Conservation (phyloP, 2,888 invertebrate genomes). For the Augochlorella aurata region DNA sequence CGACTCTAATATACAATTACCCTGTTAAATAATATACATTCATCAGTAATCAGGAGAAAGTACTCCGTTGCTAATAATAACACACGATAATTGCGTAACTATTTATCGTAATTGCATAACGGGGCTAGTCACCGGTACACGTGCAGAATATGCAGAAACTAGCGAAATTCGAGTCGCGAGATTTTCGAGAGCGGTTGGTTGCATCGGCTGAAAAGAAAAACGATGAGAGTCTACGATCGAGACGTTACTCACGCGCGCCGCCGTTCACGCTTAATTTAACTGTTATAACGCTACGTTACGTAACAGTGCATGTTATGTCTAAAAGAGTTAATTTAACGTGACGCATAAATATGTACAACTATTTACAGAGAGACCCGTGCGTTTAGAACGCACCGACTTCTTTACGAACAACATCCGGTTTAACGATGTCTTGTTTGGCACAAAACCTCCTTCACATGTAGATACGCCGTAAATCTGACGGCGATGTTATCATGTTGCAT, state of each 20-base stretch:
- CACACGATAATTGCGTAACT: background rate
- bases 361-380: slow-evolving; percentile 71
- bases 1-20: background rate
- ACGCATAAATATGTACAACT: slow-evolving; percentile 78
- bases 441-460: slow-evolving; percentile 87
- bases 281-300: slow-evolving; percentile 72
- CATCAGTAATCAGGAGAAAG: background rate
- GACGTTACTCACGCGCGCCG: slow-evolving; percentile 40
- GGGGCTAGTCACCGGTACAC: background rate
- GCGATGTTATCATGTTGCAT: slow-evolving; percentile 95
- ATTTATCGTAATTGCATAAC: slow-evolving; percentile 17
- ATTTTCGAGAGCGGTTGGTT: background rate
- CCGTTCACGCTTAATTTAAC: slow-evolving; percentile 75
- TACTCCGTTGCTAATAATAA: background rate
- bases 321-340: slow-evolving; percentile 75
- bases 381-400: slow-evolving; percentile 24
- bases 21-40: slow-evolving; percentile 3
- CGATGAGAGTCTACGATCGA: slow-evolving; percentile 25
- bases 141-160: slow-evolving; percentile 13
- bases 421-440: slow-evolving; percentile 36
- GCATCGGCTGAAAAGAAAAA: background rate
- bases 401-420: slow-evolving; percentile 1
- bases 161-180: background rate
- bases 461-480: slow-evolving; percentile 92
- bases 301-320: slow-evolving; percentile 57